Base-by-base conservation (phyloP, 2,113 vertebrate species). In the Carettochelys insculpta region DNA sequence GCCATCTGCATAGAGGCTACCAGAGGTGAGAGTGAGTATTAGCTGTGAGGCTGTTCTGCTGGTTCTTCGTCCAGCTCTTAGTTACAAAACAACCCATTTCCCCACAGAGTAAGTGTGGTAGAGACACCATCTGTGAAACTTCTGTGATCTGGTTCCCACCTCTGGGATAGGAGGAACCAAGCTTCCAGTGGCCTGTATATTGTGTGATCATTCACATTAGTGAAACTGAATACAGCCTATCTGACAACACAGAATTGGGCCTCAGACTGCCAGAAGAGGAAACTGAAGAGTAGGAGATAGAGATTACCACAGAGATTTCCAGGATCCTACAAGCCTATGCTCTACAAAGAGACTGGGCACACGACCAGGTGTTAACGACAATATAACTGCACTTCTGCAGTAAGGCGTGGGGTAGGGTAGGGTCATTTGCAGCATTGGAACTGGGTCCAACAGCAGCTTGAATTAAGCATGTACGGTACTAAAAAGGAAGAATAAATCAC, bases 361-460 rank as follows among this genome's bases (percentile, higher is more conserved):
- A 48, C 0, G 0, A 0, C 20, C 17, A 65, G 77, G 52, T 12
- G 47, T 53, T 75, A 53, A 89, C 73, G 8, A 48, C 3, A 38
- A 5, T 0, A 6, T 50, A 41, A 83, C 38, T 2, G 13, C 25
- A 45, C 38, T 75, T 27, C 65, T 24, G 8, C 29, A 50, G 29
- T 38, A 71, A 34, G 65, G 25, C 43, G 48, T 8, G 27, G 17
- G 11, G 82, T 38, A 9, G 50, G 27, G 38, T 31, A 89, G 80
- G 14, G 25, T 16, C 14, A 41, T 71, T 25, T 1, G 0, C 1
- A 11, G 1, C 54, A 50, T 38, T n/a, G 73, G 77, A 56, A 73
- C 38, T 65, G 76, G 16, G 17, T 4, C 73, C 92, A 87, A 77
- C 5, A 38, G n/a, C 52, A 52, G 8, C 5, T 76, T 11, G 50